Percentiles rank a stretch among this genome's conserved stretches.
phyloP scores from a whole-genome alignment of 2,797 vertebrate species.

The Mus caroli region DNA sequence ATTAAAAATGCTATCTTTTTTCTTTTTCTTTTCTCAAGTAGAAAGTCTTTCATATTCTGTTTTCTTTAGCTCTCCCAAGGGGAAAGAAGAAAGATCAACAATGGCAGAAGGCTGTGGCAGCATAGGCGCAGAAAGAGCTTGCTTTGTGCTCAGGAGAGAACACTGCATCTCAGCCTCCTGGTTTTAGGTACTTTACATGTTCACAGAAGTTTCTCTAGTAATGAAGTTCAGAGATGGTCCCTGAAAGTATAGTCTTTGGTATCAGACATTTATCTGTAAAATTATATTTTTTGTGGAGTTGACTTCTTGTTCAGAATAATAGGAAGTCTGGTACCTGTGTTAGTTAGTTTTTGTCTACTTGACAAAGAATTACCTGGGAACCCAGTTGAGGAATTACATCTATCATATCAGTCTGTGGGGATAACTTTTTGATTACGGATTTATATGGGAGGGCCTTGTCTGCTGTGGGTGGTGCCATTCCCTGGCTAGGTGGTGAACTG shows the following conservation, averaged over 20 bases:
- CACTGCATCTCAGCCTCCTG: not conserved
- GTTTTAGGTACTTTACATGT: not conserved
- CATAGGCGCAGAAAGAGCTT: not conserved
- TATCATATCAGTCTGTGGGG: not conserved
- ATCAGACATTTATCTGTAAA: slow-evolving; percentile 31
- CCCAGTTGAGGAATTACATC: not conserved
- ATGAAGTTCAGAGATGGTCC: not conserved
- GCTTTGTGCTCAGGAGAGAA: not conserved
- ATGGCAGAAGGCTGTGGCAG: not conserved
- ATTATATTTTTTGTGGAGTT: slow-evolving; percentile 38
- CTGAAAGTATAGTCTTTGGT: not conserved
- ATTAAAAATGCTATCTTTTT: not conserved
- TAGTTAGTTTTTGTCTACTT: not conserved
- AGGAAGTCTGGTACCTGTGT: not conserved
- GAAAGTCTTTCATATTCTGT: not conserved
- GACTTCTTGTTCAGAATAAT: not conserved
- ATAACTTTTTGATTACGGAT: not conserved
- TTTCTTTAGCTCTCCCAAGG: not conserved
- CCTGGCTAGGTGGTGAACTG: not conserved
- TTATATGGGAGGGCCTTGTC: not conserved
- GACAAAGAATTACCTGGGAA: not conserved
- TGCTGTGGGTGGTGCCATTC: not conserved
- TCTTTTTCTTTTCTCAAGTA: not conserved
- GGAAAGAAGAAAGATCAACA: not conserved
- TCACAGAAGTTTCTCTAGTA: not conserved